Base-by-base conservation (phyloP, 2,888 invertebrate genomes). In the Spisula solida region DNA sequence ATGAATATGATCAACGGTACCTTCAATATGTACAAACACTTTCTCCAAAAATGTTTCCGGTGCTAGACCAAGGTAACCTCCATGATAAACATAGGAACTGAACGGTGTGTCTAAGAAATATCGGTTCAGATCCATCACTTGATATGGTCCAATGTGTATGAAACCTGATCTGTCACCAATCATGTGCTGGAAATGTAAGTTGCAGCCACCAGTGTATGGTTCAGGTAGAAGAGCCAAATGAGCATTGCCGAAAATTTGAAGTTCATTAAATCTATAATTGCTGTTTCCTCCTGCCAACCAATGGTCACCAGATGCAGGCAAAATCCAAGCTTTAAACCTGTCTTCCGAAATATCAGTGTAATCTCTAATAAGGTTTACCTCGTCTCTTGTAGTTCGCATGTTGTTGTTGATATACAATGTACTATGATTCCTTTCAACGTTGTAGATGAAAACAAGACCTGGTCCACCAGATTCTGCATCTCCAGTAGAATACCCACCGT, bases 211-310 rank as follows among this genome's bases (percentile, higher is more conserved):
- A n/a, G 84, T 66, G 12, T 91, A 92, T 12, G 94, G 92, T 48
- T 94, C 85, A 12, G 94, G 94, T 29, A 94, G 81, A n/a, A 95
- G 83, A 12, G 95, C 95, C 20, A 95, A 83, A 88, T 95, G 95
- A 8, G 95, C 94, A 91, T 95, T 94, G n/a, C 95, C 95, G 86
- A 93, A 94, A 5, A 95, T 94, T 88, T 95, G 94, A 0, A 95
- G 85, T 84, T 95, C 95, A 81, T 95, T 93, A 87, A 95, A 94
- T 20, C 83, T 85, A 82, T 92, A 95, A 41, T 93, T 84, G 83
- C 90, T 91, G 80, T 93, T 92, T 29, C 82, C 86, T 12, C 86
- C 91, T 34, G 93, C 94, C 31, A 94, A 85, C 88, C 91, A 91
- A 82, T 94, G 94, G 60, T 91, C 87, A 29, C 93, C 93, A 12